Evolutionary conservation across 2,888 invertebrate species (phyloP).

Genomic region (Thera britannica): DNA sequence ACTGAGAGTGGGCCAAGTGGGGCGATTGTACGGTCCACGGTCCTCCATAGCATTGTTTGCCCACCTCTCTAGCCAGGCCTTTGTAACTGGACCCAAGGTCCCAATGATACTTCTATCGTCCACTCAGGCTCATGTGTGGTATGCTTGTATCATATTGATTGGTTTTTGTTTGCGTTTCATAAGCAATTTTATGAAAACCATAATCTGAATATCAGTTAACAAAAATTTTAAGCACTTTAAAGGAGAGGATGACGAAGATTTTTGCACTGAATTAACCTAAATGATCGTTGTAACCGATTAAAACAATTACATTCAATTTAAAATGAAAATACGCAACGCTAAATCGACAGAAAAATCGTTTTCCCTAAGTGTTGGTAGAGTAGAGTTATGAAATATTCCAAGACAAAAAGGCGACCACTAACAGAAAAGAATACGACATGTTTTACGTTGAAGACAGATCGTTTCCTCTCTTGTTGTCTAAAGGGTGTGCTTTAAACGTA

Average conservation of each 20-base stretch:
- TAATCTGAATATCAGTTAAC: no score
- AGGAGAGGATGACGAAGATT: no score
- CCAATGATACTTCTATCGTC: constrained; percentile 69
- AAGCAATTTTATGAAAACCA: no score
- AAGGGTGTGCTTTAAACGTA: background rate
- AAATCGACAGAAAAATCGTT: background rate
- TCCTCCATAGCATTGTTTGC: constrained; percentile 74
- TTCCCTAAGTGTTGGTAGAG: constrained; percentile 38
- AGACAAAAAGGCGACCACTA: constrained; percentile 68
- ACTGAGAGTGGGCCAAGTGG: constrained; percentile 81
- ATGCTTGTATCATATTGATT: constrained; percentile 31
- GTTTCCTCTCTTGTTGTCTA: constrained; percentile 58
- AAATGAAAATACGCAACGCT: no score
- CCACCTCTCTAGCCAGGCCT: constrained; percentile 75
- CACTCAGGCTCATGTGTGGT: constrained; percentile 44
- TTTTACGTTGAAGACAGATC: constrained; percentile 72
- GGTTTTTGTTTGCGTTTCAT: background rate
- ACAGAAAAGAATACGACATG: constrained; percentile 75
- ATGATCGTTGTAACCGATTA: no score
- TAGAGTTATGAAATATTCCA: constrained; percentile 55
- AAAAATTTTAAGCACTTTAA: no score
- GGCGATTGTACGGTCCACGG: constrained; percentile 76
- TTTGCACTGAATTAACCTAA: no score
- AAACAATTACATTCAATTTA: no score
- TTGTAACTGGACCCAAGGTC: constrained; percentile 70